Percentiles rank a stretch among this genome's conserved stretches.
These are phyloP conservation scores for Eretmochelys imbricata DNA, from an alignment of 2,113 vertebrate species.

Conservation along the genomic window DNA sequence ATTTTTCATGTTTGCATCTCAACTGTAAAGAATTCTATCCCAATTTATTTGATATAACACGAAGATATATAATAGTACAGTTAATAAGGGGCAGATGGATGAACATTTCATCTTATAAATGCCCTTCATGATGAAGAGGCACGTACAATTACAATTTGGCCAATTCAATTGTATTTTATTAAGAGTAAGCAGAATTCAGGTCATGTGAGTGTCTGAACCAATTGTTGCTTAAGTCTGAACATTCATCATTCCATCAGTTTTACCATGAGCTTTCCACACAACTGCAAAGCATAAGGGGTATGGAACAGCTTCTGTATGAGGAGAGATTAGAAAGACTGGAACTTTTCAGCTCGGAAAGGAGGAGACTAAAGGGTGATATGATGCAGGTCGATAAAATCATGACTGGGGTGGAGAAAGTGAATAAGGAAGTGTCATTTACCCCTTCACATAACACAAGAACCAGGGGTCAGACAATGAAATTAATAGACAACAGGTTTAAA, in stretches of 20 bases:
- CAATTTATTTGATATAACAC: neutral
- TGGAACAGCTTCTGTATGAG: neutral
- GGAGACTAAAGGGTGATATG: neutral
- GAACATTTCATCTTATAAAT: neutral
- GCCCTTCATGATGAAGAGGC: neutral
- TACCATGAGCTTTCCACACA: neutral
- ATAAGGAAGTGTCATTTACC: neutral
- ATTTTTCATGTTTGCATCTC: neutral
- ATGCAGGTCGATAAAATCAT: neutral
- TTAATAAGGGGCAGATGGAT: neutral
- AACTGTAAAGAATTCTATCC: neutral
- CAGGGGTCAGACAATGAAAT: neutral
- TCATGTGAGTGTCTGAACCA: neutral
- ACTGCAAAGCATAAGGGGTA: neutral
- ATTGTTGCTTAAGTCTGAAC: neutral
- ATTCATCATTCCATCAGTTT: constrained; percentile 23
- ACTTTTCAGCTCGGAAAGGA: neutral
- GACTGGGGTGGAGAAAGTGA: neutral
- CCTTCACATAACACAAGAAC: neutral
- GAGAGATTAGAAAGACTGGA: neutral
- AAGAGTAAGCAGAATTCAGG: neutral
- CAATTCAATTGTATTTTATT: neutral
- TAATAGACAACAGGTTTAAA: neutral
- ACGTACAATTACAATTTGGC: constrained; percentile 3
- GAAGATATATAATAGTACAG: neutral